Evolutionary conservation across 2,888 invertebrate species (phyloP).

Genomic region (Lycocerus yunnanus): DNA sequence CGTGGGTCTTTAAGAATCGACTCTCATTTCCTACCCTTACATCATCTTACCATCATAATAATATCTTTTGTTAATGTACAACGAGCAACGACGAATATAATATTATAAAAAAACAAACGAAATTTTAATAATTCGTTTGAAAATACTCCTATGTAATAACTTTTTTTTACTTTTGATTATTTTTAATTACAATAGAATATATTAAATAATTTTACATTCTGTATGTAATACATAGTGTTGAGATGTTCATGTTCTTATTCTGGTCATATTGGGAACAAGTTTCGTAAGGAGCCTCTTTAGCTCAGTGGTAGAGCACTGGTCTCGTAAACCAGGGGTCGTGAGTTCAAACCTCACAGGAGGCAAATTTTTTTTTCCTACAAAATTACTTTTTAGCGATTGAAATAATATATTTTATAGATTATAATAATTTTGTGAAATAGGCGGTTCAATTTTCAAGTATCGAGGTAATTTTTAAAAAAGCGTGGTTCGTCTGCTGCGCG

Average conservation of each 20-base stretch:
- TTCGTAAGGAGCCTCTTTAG: conserved; percentile 67
- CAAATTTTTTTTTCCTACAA: conserved; percentile 47
- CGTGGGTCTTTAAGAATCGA: conserved; percentile 26
- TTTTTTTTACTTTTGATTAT: not conserved
- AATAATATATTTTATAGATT: not conserved
- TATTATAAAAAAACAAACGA: not conserved
- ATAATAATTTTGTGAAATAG: no score
- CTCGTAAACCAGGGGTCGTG: conserved; percentile 85
- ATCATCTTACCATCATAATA: conserved; percentile 6
- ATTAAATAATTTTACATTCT: no score
- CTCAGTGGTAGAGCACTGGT: conserved; percentile 85
- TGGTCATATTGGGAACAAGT: not conserved
- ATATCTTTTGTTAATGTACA: conserved; percentile 7
- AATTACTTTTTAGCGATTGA: not conserved
- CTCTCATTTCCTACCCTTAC: conserved; percentile 6
- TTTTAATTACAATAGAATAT: no score
- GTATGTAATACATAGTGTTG: no score
- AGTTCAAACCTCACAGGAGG: conserved; percentile 83
- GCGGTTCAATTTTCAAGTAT: no score
- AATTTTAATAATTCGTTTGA: not conserved
- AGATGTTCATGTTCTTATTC: not conserved
- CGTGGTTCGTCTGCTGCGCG: no score
- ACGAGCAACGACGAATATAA: not conserved
- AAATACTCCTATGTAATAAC: not conserved
- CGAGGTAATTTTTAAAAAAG: no score